Evolutionary conservation across 1,140 invertebrate species (phyloP), one percentile per base, ranked within the genome.

Genomic region (Galleria mellonella): DNA sequence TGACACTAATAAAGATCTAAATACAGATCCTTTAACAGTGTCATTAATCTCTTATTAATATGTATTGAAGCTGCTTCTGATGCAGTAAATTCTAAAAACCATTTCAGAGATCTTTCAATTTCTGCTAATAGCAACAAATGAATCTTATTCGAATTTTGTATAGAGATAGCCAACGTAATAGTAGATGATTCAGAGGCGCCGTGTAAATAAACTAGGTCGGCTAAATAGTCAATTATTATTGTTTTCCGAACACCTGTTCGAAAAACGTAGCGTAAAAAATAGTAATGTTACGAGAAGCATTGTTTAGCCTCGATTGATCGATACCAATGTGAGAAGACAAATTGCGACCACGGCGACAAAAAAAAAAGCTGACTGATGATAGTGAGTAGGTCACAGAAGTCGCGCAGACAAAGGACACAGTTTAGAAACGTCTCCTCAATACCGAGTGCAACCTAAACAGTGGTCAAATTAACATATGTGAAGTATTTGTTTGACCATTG

Each of bases 401-500:
- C 31, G 32, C 23, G 12, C 30, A 23, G 17, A 49, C 55, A 47
- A 49, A 45, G 43, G 46, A 52, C 39, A 54, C 32, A 52, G 37
- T 50, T 55, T 55, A 51, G 44, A 65, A 50, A 40, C 32, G 45
- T 48, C 43, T 17, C 43, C 33, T 41, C 14, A 32, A 48, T 37
- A 44, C 17, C 28, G 37, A 48, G 35, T 46, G 43, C 49, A 52
- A 53, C 23, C 23, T 47, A 46, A 48, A 62, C 44, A 47, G 46
- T 38, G 51, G 31, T 47, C 30, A 56, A 55, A 63, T 70, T 70
- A 57, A 43, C 62, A 73, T 73, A 68, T 55, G 50, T 51, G 48
- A 56, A 59, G 54, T 59, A 55, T 66, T 53, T 60, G 57, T 57
- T 55, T 47, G 48, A 50, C 47, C 52, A 72, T 73, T 71, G 55